Evolutionary conservation across 2,888 invertebrate species (phyloP).

Genomic region (Alentia gelatinosa): DNA sequence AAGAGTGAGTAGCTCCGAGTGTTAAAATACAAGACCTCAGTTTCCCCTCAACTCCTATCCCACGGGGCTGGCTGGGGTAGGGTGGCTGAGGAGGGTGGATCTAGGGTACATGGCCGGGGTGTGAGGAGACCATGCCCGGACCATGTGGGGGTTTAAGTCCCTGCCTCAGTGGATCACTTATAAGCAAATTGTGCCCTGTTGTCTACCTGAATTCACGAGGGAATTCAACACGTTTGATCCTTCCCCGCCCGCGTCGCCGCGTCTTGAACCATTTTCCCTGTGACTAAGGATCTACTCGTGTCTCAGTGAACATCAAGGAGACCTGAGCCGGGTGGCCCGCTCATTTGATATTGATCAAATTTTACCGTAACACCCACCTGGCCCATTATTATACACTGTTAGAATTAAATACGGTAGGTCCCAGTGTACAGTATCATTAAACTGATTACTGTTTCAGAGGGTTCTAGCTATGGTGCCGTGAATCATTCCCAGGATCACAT

Average conservation of each 20-base stretch:
- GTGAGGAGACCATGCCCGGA: not conserved
- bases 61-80: not conserved
- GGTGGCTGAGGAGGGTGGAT: not conserved
- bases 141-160: not conserved
- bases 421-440: too few species aligned
- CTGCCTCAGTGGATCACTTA: not conserved
- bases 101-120: not conserved
- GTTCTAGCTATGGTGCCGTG: too few species aligned
- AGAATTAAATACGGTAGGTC: too few species aligned
- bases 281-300: not conserved
- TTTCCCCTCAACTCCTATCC: not conserved
- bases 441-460: too few species aligned
- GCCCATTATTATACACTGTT: too few species aligned
- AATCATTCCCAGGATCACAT: too few species aligned
- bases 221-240: not conserved
- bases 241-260: not conserved
- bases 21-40: not conserved
- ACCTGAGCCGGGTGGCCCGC: not conserved
- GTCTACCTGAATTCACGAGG: not conserved
- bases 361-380: not conserved
- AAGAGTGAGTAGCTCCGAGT: not conserved
- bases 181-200: not conserved
- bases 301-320: not conserved
- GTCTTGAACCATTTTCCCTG: not conserved
- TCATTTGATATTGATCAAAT: not conserved